Conservation (phyloP, 2,888 invertebrate genomes). For the Apocheima hispidaria region DNA sequence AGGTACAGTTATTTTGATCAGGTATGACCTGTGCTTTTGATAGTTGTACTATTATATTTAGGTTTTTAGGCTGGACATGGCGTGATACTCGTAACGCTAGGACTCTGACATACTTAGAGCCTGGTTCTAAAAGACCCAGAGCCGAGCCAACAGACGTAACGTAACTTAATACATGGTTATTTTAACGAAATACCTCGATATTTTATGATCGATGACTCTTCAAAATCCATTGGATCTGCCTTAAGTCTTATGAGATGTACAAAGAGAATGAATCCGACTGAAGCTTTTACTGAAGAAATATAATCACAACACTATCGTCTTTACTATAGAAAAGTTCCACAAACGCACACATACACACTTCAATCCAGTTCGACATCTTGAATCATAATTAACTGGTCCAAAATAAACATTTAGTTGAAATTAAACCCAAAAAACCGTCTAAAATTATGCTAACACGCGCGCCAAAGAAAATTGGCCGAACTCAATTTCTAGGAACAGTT, state of each 20-base stretch:
- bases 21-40: conserved; percentile 10
- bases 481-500: conserved; percentile 7
- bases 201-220: too few species aligned
- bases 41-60: background rate
- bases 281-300: background rate
- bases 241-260: too few species aligned
- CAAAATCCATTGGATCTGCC: too few species aligned
- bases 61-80: conserved; percentile 1
- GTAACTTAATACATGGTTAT: too few species aligned
- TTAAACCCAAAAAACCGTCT: conserved; percentile 37
- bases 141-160: too few species aligned
- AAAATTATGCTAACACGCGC: conserved; percentile 30
- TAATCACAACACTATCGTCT: too few species aligned
- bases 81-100: background rate
- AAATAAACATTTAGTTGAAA: conserved; percentile 30
- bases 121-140: background rate
- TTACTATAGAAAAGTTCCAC: background rate
- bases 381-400: conserved; percentile 31
- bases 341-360: conserved; percentile 1
- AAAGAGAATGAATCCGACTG: background rate
- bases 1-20: conserved; percentile 15
- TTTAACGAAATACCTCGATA: too few species aligned
- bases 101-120: background rate
- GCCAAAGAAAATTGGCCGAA: conserved; percentile 29
- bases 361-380: conserved; percentile 5